Base-by-base conservation (phyloP, 2,888 invertebrate species). In the Prenolepis imparis region DNA sequence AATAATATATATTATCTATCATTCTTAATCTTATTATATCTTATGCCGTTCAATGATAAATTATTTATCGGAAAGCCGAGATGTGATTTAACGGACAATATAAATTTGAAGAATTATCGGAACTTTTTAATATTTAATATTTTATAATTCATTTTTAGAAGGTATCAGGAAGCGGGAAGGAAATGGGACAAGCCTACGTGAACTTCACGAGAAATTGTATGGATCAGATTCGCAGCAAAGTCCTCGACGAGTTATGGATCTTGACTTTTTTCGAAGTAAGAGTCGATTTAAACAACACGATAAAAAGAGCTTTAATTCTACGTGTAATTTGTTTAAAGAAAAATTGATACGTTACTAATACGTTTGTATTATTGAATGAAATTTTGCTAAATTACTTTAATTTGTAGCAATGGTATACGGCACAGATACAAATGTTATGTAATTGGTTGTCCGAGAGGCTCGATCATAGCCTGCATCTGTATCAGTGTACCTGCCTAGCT, bases 191-290 rank as follows among this genome's bases (percentile, higher is more conserved):
- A 94, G 98, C 98, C 55, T 99, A 99, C 95, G 99, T 99, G 74
- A 99, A 98, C 95, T 99, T 99, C 95, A 98, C 99, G 95, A 97
- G 99, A 87, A 99, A 98, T 93, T 99, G 99, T 92, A 98, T 99
- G 97, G 99, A 99, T 96, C 99, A 99, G 95, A 98, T 99, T 91
- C 96, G 99, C 93, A 98, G 99, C 91, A 99, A 99, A 96, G 98
- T 99, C 84, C 97, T 96, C 87, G 98, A 98, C 94, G 98, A 98
- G 94, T 95, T 98, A 84, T 98, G 97, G 97, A 97, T 97, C 89
- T 95, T 98, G 84, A 97, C 96, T 92, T 96, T 98, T 92, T 97
- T 98, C 95, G 98, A 98, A 96, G 94, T 94, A 85, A 75, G 36
- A 4, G 0, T 0, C 15, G 1, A 18, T 12, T 12, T 3, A 4